phyloP scores from a whole-genome alignment of 1,140 invertebrate species.

The Drosophila sucinea region DNA sequence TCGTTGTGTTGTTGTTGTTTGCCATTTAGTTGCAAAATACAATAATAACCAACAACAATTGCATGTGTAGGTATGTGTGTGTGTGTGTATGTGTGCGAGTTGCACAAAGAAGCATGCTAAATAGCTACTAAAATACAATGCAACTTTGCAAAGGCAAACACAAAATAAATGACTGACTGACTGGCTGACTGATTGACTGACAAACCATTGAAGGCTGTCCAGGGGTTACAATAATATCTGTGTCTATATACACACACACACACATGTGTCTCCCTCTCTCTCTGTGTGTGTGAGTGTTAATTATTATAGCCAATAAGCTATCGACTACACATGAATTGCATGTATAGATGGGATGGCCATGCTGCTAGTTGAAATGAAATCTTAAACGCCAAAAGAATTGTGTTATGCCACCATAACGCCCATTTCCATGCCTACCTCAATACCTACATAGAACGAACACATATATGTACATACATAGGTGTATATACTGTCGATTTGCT shows the following conservation, averaged over 20 bases:
- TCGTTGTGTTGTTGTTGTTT: slow-evolving; percentile 50
- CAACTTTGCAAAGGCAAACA: slow-evolving; percentile 46
- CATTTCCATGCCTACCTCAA: slow-evolving; percentile 17
- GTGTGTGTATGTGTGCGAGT: slow-evolving; percentile 37
- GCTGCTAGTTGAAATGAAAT: slow-evolving; percentile 1
- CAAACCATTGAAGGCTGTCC: slow-evolving; percentile 21
- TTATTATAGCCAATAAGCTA: slow-evolving; percentile 47
- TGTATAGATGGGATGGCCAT: neutral
- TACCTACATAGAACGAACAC: neutral
- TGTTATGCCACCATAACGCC: slow-evolving; percentile 1
- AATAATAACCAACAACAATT: slow-evolving; percentile 50
- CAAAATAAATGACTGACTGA: slow-evolving; percentile 26
- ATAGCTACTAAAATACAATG: slow-evolving; percentile 60
- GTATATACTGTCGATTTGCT: neutral
- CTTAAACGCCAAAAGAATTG: slow-evolving; percentile 5
- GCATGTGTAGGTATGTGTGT: slow-evolving; percentile 16
- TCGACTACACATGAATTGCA: neutral
- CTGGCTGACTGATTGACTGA: slow-evolving; percentile 25
- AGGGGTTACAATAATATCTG: slow-evolving; percentile 36
- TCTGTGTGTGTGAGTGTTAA: slow-evolving; percentile 36
- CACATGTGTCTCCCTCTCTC: neutral
- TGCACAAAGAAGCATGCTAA: slow-evolving; percentile 65
- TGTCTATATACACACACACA: neutral
- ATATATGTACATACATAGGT: neutral
- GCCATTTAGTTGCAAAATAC: slow-evolving; percentile 52